A percentile compares a stretch with the other conserved stretches of the same genome.
phyloP scores from a whole-genome alignment of 2,888 invertebrate species.

The Drosophila neonasuta region DNA sequence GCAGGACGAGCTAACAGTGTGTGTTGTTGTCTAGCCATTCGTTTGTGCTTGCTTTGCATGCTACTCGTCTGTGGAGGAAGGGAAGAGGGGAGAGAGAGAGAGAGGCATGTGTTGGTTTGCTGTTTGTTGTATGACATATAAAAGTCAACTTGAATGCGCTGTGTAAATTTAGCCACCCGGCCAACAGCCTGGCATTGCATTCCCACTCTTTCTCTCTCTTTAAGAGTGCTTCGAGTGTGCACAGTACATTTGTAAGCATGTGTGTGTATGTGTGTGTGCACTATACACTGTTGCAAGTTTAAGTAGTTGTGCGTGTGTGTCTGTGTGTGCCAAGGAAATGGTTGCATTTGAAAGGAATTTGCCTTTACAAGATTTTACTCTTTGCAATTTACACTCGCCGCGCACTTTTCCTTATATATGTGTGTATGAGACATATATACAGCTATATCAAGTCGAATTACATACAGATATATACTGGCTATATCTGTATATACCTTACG shows the following conservation, averaged over 20 bases:
- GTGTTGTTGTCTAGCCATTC: constrained; percentile 52
- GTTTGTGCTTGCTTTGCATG: constrained; percentile 56
- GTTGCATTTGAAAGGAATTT: constrained; percentile 78
- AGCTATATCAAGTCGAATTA: constrained; percentile 5
- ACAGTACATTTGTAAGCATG: constrained; percentile 7
- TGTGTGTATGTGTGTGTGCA: constrained; percentile 16
- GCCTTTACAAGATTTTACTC: constrained; percentile 78
- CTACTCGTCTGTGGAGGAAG: constrained; percentile 24
- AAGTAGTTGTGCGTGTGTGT: constrained; percentile 66
- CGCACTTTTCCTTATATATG: constrained; percentile 51
- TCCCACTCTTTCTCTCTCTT: constrained; percentile 20
- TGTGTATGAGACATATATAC: neutral
- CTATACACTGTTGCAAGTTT: constrained; percentile 66
- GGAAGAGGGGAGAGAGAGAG: neutral
- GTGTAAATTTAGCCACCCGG: constrained; percentile 61
- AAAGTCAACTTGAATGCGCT: constrained; percentile 71
- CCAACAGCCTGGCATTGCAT: constrained; percentile 36
- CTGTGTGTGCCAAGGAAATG: constrained; percentile 57
- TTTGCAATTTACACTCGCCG: constrained; percentile 78
- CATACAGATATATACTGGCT: constrained; percentile 6
- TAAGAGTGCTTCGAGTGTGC: constrained; percentile 22
- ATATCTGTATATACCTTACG: constrained; percentile 9
- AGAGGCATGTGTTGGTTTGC: constrained; percentile 40
- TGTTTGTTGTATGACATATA: constrained; percentile 75
- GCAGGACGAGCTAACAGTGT: neutral